Evolutionary conservation across 1,140 invertebrate genomes (phyloP), one percentile per base, ranked within the genome.

Genomic region (Cryptotermes secundus): DNA sequence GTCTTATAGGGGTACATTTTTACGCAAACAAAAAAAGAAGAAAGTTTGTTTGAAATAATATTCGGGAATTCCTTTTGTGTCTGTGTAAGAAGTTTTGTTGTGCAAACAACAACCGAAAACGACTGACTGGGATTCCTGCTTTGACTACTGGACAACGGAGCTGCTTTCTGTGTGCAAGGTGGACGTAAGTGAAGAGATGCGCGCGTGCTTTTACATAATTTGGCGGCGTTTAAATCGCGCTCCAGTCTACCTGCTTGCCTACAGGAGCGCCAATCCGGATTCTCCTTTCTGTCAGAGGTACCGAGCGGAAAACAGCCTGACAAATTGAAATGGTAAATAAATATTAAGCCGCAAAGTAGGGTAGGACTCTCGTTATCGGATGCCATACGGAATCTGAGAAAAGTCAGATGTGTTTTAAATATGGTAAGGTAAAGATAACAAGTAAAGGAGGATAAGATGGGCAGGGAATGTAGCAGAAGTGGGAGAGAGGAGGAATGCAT

Each of bases 1-100:
- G 53, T 72, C 59, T 72, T 72, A 72, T 72, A 72, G n/a, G 59
- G 59, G 59, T 72, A 72, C n/a, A 31, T 72, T 72, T 72, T 72
- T 72, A 72, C 59, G 59, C 59, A 72, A 72, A 72, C 59, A 72
- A 72, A 59, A 49, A 49, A 49, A 49, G 16, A 49, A 72, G 16
- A 49, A 72, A 72, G 59, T 72, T 72, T 72, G 59, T 72, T 72
- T 72, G 59, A 72, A 31, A 72, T 72, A 31, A 72, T 26, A 72
- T 72, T 72, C 59, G 59, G n/a, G 59, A 72, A 72, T 72, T 26
- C 59, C 59, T 72, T 72, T 72, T 72, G 59, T 72, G 59, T 26
- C 59, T 31, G 59, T 72, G 59, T 72, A n/a, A 72, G 59, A 72
- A 7, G 59, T 72, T 72, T 72, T 72, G 59, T 72, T 72, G 59